These are phyloP conservation scores for Cinclus cinclus DNA, from an alignment of 2,113 vertebrate species.

Conservation along the genomic window DNA sequence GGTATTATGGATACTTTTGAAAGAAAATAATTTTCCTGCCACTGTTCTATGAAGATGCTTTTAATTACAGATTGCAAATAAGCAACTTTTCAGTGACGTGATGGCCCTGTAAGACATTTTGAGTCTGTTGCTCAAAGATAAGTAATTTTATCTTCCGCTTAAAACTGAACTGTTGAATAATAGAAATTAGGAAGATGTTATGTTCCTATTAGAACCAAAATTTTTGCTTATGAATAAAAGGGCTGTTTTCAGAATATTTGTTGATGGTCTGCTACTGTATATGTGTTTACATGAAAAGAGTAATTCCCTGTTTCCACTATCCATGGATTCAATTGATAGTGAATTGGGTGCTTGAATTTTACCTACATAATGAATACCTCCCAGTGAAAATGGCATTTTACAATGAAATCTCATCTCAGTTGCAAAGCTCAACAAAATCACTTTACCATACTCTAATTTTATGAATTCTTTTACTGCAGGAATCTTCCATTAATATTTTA, in stretches of 20 bases:
- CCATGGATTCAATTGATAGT: background rate
- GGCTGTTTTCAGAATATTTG: background rate
- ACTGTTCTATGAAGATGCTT: background rate
- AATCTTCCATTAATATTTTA: background rate
- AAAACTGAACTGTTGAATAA: background rate
- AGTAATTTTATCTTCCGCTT: constrained; percentile 11
- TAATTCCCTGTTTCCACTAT: background rate
- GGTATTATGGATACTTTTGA: background rate
- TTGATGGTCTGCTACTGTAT: background rate
- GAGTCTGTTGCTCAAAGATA: constrained; percentile 3
- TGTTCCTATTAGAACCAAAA: background rate
- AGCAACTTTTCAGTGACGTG: background rate
- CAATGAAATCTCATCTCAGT: background rate
- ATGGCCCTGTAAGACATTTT: background rate
- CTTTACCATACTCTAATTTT: background rate
- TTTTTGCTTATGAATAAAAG: background rate
- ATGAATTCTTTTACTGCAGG: background rate
- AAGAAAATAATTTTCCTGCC: background rate
- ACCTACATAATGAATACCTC: background rate
- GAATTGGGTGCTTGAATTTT: background rate
- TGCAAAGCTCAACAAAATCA: background rate
- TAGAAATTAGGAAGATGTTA: background rate
- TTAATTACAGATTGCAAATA: background rate
- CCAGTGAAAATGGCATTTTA: background rate
- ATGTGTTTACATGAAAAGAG: background rate